Conservation (phyloP, 2,888 invertebrate species). For the Pemphredon lugubris region DNA sequence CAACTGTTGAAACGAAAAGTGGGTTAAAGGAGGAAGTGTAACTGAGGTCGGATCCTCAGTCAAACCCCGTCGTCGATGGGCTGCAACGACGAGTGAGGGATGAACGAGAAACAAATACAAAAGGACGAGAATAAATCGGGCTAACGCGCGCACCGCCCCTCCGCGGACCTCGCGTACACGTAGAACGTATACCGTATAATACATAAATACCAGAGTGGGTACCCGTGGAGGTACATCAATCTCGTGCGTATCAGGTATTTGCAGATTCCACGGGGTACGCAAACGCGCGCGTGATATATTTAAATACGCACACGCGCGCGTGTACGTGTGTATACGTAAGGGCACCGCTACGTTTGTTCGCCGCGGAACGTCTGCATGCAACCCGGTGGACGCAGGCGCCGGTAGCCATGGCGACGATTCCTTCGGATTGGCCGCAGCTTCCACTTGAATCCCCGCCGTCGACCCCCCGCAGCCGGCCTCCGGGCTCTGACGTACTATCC, state of each 20-base stretch:
- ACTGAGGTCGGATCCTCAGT: not conserved
- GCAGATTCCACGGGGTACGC: slow-evolving; percentile 51
- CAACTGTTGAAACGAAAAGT: not conserved
- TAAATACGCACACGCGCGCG: slow-evolving; percentile 24
- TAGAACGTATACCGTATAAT: too few species aligned
- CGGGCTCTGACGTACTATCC: slow-evolving; percentile 70
- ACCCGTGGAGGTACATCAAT: not conserved
- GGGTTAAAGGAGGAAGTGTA: not conserved
- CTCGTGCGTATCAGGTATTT: slow-evolving; percentile 32
- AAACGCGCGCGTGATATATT: slow-evolving; percentile 45
- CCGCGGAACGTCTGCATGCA: slow-evolving; percentile 60
- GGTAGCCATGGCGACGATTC: slow-evolving; percentile 80
- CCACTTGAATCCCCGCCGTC: slow-evolving; percentile 77
- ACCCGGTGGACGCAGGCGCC: slow-evolving; percentile 77
- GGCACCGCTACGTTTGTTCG: slow-evolving; percentile 40
- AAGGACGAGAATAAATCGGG: slow-evolving; percentile 48
- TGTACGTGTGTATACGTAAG: slow-evolving; percentile 24
- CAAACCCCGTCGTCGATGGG: not conserved
- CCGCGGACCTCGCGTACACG: too few species aligned
- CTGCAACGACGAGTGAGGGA: not conserved
- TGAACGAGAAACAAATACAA: slow-evolving; percentile 13
- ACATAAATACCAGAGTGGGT: too few species aligned
- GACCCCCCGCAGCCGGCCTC: slow-evolving; percentile 61
- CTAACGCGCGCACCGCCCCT: too few species aligned
- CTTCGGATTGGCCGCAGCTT: slow-evolving; percentile 80